These are phyloP conservation scores for Vanacampus margaritifer DNA, from an alignment of 2,113 vertebrate species.

Conservation along the genomic window DNA sequence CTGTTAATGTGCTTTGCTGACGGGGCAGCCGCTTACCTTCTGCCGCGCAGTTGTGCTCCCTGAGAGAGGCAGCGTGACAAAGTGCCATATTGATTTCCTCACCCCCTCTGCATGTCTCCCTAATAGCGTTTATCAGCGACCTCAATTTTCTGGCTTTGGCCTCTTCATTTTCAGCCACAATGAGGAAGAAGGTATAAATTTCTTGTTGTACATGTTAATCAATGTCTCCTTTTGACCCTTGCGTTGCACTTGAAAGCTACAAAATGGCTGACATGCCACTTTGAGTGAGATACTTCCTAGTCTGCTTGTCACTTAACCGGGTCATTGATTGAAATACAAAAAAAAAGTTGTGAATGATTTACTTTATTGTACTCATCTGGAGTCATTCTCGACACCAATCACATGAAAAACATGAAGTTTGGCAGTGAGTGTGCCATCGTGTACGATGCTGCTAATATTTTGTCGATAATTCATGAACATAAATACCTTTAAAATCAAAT, in stretches of 20 bases:
- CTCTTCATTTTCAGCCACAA: slow-evolving; percentile 84
- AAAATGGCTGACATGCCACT: slow-evolving; percentile 48
- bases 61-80: slow-evolving; percentile 86
- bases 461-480: no score
- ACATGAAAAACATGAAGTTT: no score
- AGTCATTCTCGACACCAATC: no score
- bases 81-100: slow-evolving; percentile 88
- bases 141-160: slow-evolving; percentile 86
- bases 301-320: not conserved
- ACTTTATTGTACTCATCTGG: not conserved
- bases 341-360: not conserved
- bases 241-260: slow-evolving; percentile 64
- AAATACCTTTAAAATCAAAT: no score
- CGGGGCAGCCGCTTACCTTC: slow-evolving; percentile 77
- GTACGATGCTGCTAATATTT: no score
- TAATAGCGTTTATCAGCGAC: slow-evolving; percentile 83
- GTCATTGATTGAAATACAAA: not conserved
- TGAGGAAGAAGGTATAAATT: slow-evolving; percentile 92
- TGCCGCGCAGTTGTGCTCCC: slow-evolving; percentile 72
- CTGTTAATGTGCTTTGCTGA: slow-evolving; percentile 94
- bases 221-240: slow-evolving; percentile 88
- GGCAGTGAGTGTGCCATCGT: no score
- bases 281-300: slow-evolving; percentile 21
- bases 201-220: slow-evolving; percentile 98
- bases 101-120: slow-evolving; percentile 74